Conservation (phyloP, 2,113 vertebrate genomes). For the Sinosuthora webbiana region DNA sequence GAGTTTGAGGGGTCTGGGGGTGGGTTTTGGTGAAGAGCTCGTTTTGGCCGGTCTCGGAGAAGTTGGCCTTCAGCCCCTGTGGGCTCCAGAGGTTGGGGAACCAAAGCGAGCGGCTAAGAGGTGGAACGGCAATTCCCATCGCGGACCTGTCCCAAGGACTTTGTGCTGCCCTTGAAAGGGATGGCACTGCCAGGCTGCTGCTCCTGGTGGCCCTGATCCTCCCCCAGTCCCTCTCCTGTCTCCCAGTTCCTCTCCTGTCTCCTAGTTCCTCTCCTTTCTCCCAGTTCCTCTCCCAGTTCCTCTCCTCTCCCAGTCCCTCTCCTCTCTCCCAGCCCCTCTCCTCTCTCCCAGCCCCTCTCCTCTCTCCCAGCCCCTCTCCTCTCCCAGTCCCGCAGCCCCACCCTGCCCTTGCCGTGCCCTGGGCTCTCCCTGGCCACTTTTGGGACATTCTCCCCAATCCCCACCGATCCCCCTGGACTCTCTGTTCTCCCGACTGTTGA, state of each 20-base stretch:
- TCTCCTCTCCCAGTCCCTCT: too few species aligned
- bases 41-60: background rate
- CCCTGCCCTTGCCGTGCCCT: background rate
- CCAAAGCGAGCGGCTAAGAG: rapidly evolving
- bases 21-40: background rate
- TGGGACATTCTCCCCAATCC: background rate
- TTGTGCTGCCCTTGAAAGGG: background rate
- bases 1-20: background rate
- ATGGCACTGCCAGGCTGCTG: background rate
- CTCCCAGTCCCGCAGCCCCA: background rate
- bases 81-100: background rate
- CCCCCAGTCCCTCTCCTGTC: background rate
- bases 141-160: background rate
- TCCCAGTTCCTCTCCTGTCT: background rate
- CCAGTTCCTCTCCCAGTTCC: too few species aligned
- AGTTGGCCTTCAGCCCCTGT: background rate
- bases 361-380: too few species aligned
- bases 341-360: too few species aligned
- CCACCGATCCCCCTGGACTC: background rate
- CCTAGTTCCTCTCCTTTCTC: background rate
- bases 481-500: background rate
- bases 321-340: background rate
- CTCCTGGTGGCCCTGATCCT: background rate
- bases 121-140: background rate
- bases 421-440: background rate